These are phyloP conservation scores for Aleiodes sp. DNA, from an alignment of 1,140 invertebrate species.

Conservation along the genomic window DNA sequence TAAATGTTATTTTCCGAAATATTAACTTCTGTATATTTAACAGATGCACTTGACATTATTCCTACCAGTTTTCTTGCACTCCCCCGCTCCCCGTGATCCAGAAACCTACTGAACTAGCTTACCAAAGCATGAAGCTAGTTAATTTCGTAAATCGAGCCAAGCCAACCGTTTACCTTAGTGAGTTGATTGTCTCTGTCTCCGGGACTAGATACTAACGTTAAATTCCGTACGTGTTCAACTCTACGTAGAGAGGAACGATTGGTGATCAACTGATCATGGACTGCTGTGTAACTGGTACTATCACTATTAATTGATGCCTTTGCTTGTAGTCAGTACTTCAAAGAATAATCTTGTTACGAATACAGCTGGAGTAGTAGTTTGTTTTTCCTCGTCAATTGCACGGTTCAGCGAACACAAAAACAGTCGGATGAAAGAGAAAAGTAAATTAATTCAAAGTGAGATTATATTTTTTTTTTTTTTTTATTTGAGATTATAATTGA, in stretches of 20 bases:
- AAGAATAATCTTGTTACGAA: background rate
- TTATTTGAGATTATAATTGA: no score
- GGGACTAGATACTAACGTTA: background rate
- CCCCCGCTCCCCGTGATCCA: background rate
- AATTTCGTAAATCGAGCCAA: background rate
- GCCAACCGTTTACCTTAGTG: background rate
- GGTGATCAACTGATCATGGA: background rate
- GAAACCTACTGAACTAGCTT: background rate
- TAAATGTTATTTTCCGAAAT: no score
- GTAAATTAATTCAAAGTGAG: no score
- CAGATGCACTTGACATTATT: no score
- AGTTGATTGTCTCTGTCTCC: background rate
- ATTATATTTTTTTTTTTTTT: no score
- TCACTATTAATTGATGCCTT: background rate
- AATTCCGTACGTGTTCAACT: background rate
- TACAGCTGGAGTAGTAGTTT: no score
- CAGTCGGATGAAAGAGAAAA: no score
- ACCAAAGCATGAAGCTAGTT: background rate
- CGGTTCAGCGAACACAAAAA: no score
- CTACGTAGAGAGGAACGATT: background rate
- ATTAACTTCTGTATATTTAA: no score
- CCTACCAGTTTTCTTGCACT: no score
- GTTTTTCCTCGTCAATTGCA: background rate
- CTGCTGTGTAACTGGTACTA: background rate
- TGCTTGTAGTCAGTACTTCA: background rate